A percentile compares a stretch with the other conserved stretches of the same genome.
These are phyloP conservation scores for Macrophya alboannulata DNA, from an alignment of 2,888 invertebrate species.

Conservation along the genomic window DNA sequence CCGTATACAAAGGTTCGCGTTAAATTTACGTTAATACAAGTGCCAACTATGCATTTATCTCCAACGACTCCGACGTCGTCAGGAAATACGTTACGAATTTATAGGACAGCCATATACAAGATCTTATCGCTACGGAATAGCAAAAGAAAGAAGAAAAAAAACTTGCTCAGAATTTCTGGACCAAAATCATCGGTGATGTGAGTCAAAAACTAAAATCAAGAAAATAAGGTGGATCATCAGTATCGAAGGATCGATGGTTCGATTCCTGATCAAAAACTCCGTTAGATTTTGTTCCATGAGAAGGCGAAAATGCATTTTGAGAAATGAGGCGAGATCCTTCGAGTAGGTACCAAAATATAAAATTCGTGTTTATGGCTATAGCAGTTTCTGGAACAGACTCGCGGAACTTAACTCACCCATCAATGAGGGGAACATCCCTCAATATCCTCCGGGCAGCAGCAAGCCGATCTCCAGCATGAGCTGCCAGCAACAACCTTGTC, in stretches of 20 bases:
- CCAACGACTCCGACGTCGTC: background rate
- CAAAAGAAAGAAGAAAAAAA: background rate
- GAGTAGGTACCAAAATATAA: background rate
- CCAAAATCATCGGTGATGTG: background rate
- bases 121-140: slow-evolving; percentile 1
- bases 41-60: slow-evolving; percentile 36
- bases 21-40: slow-evolving; percentile 41
- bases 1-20: slow-evolving; percentile 30
- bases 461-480: slow-evolving; percentile 77
- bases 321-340: background rate
- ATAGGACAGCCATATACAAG: slow-evolving; percentile 8
- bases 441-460: slow-evolving; percentile 77
- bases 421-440: slow-evolving; percentile 76
- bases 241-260: background rate
- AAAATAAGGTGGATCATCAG: background rate
- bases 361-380: background rate
- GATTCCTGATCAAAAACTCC: too few species aligned
- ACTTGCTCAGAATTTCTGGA: background rate
- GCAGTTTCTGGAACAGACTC: background rate
- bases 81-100: slow-evolving; percentile 17
- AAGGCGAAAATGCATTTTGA: background rate
- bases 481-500: slow-evolving; percentile 77
- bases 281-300: too few species aligned
- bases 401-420: slow-evolving; percentile 71
- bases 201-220: background rate